Percentiles rank a stretch among this genome's conserved stretches.
phyloP scores from a whole-genome alignment of 1,140 invertebrate species.

The honey bee (Apis mellifera) region DNA sequence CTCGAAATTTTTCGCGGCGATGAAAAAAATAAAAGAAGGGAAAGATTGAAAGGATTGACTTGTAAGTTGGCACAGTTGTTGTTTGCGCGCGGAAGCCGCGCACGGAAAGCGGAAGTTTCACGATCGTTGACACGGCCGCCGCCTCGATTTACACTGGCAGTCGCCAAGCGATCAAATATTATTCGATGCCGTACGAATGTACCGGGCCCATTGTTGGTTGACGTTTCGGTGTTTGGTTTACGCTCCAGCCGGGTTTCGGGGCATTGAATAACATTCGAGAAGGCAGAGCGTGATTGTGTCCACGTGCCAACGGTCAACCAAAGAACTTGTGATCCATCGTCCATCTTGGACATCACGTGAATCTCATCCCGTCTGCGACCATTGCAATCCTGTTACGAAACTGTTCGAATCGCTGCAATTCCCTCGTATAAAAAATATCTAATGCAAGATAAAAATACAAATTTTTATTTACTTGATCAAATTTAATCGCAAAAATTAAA shows the following conservation, averaged over 20 bases:
- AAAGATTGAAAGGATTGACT: background rate
- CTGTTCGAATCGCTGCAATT: too few species aligned
- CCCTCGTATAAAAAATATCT: too few species aligned
- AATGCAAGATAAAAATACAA: too few species aligned
- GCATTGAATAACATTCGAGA: conserved; percentile 18
- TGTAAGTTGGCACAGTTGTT: background rate
- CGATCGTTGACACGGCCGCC: conserved; percentile 5
- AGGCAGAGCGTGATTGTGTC: background rate
- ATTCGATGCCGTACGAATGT: conserved; percentile 22
- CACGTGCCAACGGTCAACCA: background rate
- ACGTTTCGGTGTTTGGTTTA: conserved; percentile 10
- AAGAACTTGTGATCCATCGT: background rate
- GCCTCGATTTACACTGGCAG: conserved; percentile 12
- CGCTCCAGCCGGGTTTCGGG: background rate
- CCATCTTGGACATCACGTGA: background rate
- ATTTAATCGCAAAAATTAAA: too few species aligned
- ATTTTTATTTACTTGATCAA: too few species aligned
- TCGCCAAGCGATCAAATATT: conserved; percentile 30
- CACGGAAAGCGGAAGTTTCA: conserved; percentile 12
- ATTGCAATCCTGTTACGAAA: too few species aligned
- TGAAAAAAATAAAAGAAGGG: background rate
- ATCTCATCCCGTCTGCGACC: too few species aligned
- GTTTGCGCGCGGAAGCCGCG: background rate
- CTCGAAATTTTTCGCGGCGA: too few species aligned
- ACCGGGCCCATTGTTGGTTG: background rate